Conservation (phyloP, 2,113 vertebrate genomes). For the Gallinago undulata region DNA sequence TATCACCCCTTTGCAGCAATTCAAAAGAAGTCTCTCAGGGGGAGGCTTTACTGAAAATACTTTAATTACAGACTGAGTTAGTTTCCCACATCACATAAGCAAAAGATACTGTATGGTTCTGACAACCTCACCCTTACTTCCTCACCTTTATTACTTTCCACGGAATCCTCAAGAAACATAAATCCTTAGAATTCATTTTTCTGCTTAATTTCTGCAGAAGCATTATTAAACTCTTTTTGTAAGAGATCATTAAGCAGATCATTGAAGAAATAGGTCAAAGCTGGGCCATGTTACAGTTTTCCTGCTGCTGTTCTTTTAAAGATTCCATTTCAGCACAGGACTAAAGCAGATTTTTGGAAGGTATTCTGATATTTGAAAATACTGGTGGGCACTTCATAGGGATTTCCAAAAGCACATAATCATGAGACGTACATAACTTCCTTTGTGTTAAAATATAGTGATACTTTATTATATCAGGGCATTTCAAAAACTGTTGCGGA, state of each 20-base stretch:
- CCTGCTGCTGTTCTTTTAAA: background rate
- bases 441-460: background rate
- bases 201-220: background rate
- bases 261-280: background rate
- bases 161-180: background rate
- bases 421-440: background rate
- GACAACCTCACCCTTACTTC: background rate
- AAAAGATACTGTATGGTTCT: background rate
- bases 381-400: background rate
- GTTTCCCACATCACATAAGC: background rate
- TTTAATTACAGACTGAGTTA: background rate
- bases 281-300: background rate
- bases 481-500: background rate
- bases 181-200: background rate
- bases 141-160: background rate
- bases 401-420: background rate
- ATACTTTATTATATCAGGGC: background rate
- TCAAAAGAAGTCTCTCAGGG: background rate
- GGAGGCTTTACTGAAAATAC: background rate
- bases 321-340: background rate
- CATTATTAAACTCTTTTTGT: background rate
- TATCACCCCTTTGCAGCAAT: background rate
- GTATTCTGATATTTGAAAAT: background rate
- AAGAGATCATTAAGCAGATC: background rate
- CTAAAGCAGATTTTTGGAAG: background rate